A percentile compares a stretch with the other conserved stretches of the same genome.
These are phyloP conservation scores for Euwallacea similis DNA, from an alignment of 1,140 invertebrate species.

Conservation along the genomic window DNA sequence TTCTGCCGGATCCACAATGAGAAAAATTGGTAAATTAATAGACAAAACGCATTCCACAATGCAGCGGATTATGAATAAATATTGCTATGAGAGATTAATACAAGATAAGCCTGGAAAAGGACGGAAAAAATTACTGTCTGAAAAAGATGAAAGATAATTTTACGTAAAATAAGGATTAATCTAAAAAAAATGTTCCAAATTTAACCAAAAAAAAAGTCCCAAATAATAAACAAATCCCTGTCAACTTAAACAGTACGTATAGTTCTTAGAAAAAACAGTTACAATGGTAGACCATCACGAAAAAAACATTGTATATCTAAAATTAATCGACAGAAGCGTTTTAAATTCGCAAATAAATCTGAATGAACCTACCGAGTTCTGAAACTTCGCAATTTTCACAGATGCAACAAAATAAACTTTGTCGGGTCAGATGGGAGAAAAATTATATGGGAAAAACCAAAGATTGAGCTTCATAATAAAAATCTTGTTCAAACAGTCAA, in stretches of 20 bases:
- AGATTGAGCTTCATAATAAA: not conserved
- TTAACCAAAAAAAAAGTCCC: too few relatives aligned
- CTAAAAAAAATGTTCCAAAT: too few relatives aligned
- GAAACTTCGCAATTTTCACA: not conserved
- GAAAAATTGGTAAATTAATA: not conserved
- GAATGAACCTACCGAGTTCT: not conserved
- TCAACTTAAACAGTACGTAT: too few relatives aligned
- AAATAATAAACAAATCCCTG: too few relatives aligned
- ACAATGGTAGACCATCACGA: not conserved
- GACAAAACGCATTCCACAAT: not conserved
- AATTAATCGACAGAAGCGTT: not conserved
- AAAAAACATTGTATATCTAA: not conserved
- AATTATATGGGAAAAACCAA: not conserved
- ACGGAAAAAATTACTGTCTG: not conserved
- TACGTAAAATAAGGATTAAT: constrained; percentile 9
- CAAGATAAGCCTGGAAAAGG: not conserved
- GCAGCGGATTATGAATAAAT: not conserved
- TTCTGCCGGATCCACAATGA: not conserved
- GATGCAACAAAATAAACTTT: not conserved
- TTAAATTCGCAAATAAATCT: not conserved
- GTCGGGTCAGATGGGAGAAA: not conserved
- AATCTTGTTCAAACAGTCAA: not conserved
- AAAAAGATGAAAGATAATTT: not conserved
- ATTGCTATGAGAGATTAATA: not conserved
- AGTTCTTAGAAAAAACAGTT: not conserved